These are phyloP conservation scores for Boleophthalmus pectinirostris DNA, from an alignment of 2,113 vertebrate species.

Conservation along the genomic window DNA sequence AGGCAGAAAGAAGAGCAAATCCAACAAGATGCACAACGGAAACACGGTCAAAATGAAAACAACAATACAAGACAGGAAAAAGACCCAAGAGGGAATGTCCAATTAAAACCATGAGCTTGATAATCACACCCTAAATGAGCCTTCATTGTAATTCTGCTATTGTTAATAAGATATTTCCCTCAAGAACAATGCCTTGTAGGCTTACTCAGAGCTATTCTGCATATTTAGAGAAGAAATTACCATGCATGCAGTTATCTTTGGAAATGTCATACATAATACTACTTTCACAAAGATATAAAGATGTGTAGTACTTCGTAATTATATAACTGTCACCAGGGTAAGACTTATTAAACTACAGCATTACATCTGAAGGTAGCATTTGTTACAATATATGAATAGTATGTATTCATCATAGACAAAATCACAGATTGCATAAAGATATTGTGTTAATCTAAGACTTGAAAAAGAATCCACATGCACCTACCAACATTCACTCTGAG, in stretches of 20 bases:
- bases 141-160: constrained; percentile 2
- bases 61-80: neutral
- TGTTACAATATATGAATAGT: too few relatives aligned
- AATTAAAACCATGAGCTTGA: constrained; percentile 1
- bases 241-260: neutral
- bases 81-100: constrained; percentile 6
- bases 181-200: neutral
- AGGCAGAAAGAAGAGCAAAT: constrained; percentile 9
- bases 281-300: neutral
- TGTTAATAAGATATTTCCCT: constrained; percentile 15
- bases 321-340: neutral
- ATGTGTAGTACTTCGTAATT: neutral
- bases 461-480: too few relatives aligned
- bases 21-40: neutral
- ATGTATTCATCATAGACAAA: too few relatives aligned
- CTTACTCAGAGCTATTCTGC: neutral
- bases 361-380: too few relatives aligned
- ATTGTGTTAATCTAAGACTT: too few relatives aligned
- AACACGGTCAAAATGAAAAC: constrained; percentile 21
- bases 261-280: neutral
- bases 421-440: too few relatives aligned
- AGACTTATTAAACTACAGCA: neutral
- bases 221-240: neutral
- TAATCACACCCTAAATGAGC: constrained; percentile 10
- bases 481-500: too few relatives aligned